Percentiles rank a stretch among this genome's conserved stretches.
phyloP scores from a whole-genome alignment of 2,113 vertebrate genomes.

The Ceyx melanurus region DNA sequence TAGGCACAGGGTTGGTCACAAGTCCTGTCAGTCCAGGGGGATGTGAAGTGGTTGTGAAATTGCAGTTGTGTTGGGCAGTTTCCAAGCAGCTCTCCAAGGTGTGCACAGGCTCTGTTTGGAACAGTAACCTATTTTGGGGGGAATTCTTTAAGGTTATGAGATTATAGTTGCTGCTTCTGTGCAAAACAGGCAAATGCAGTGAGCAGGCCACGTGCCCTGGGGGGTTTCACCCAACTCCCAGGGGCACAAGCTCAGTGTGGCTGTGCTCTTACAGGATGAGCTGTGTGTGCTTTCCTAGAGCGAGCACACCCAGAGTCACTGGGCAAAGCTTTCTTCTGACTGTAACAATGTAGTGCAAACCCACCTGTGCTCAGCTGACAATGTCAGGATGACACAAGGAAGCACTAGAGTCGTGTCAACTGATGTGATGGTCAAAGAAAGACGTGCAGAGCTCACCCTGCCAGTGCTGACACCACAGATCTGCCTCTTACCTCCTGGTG shows the following conservation, averaged over 20 bases:
- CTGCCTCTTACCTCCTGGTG: slow-evolving; percentile 3
- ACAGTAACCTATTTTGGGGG: neutral
- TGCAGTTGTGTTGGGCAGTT: neutral
- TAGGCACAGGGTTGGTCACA: neutral
- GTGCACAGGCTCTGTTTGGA: neutral
- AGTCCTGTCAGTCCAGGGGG: neutral
- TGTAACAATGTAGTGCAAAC: neutral
- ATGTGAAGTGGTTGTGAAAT: neutral
- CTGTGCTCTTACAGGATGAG: neutral
- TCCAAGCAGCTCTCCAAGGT: neutral
- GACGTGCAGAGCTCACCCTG: neutral
- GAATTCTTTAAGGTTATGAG: neutral
- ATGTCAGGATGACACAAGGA: neutral
- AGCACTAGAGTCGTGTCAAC: neutral
- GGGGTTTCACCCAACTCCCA: neutral
- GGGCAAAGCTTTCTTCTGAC: neutral
- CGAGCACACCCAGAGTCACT: neutral
- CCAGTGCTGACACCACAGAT: neutral
- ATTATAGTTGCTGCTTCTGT: neutral
- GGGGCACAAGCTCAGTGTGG: neutral
- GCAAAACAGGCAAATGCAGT: neutral
- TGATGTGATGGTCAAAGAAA: neutral
- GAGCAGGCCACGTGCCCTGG: neutral
- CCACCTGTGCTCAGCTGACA: neutral
- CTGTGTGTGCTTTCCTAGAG: neutral